Conservation (phyloP, 2,113 vertebrate genomes). For the Marcusenius ussheri region DNA sequence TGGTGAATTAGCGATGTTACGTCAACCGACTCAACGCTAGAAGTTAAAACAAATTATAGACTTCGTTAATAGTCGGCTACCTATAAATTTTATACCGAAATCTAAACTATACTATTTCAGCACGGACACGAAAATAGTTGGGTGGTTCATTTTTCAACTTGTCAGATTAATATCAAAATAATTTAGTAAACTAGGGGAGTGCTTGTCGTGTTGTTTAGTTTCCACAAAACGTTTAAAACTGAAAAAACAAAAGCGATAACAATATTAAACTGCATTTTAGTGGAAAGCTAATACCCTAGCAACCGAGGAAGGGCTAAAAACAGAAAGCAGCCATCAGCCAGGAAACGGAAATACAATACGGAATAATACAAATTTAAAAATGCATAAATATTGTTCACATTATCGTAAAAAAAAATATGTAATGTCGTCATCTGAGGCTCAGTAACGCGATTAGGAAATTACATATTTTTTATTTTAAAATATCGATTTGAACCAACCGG, state of each 20-base stretch:
- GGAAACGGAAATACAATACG: conserved; percentile 26
- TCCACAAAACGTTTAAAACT: background rate
- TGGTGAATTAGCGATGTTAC: background rate
- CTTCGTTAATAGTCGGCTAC: background rate
- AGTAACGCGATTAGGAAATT: background rate
- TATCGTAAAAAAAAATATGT: background rate
- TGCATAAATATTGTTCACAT: background rate
- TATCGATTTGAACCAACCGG: conserved; percentile 18
- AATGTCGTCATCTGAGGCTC: background rate
- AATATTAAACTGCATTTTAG: background rate
- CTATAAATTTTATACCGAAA: background rate
- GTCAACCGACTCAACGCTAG: background rate
- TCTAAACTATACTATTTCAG: background rate
- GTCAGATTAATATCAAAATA: background rate
- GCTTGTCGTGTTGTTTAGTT: background rate
- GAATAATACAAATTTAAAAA: background rate
- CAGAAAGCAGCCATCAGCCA: conserved; percentile 11
- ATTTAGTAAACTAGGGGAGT: background rate
- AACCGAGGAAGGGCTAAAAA: background rate
- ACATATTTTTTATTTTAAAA: background rate
- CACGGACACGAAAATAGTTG: background rate
- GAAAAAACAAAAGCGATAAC: background rate
- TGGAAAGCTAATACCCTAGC: background rate
- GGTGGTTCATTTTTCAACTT: background rate
- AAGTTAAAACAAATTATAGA: background rate